phyloP scores from a whole-genome alignment of 1,140 invertebrate genomes.

The Coenobita brevimanus region DNA sequence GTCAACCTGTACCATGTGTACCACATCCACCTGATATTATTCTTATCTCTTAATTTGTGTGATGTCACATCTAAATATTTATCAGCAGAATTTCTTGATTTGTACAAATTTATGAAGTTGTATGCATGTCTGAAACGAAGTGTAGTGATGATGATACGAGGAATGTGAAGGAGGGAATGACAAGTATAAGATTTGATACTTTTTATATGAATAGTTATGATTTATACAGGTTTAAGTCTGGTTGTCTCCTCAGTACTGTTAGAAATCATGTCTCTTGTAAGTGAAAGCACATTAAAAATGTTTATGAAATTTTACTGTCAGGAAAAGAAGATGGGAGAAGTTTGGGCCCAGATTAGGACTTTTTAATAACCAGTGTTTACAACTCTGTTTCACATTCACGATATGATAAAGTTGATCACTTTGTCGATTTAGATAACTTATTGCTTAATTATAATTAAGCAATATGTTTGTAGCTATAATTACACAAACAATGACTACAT shows the following conservation, averaged over 20 bases:
- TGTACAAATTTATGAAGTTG: constrained; percentile 2
- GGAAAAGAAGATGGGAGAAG: not conserved
- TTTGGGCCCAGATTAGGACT: not conserved
- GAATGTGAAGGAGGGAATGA: not conserved
- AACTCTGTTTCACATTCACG: not conserved
- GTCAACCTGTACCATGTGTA: not conserved
- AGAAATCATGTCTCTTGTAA: not conserved
- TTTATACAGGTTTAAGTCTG: not conserved
- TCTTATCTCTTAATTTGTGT: not conserved
- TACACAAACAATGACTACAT: not conserved
- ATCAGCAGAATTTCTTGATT: not conserved
- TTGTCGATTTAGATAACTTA: not conserved
- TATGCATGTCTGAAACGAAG: not conserved
- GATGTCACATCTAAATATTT: not conserved
- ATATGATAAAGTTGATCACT: not conserved
- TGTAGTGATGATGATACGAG: not conserved
- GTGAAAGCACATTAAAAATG: not conserved
- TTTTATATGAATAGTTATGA: not conserved
- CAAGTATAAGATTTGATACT: not conserved
- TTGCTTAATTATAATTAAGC: too few species aligned
- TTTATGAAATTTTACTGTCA: constrained; percentile 13
- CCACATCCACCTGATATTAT: not conserved
- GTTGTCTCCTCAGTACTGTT: not conserved
- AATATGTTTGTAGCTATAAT: too few species aligned
- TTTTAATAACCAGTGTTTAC: not conserved